Conservation (phyloP, 2,888 invertebrate genomes). For the Hyppa rectilinea region DNA sequence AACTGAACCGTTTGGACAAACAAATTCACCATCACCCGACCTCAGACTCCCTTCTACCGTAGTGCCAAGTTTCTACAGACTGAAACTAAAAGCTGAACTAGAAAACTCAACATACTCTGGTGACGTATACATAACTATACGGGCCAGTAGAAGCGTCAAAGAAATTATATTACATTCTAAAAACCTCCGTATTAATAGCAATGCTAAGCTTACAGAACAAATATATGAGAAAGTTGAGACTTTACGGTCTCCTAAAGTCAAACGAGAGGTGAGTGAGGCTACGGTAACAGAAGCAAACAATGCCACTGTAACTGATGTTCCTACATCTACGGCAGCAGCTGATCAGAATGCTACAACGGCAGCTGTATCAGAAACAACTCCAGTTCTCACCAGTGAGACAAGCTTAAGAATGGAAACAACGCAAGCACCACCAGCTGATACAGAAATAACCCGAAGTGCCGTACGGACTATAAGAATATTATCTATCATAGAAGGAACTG, state of each 20-base stretch:
- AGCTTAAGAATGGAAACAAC: conserved; percentile 47
- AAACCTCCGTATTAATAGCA: conserved; percentile 80
- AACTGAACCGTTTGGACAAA: conserved; percentile 81
- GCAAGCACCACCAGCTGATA: conserved; percentile 67
- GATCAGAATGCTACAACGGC: conserved; percentile 44
- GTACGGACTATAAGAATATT: conserved; percentile 80
- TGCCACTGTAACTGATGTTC: conserved; percentile 35
- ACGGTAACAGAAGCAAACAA: conserved; percentile 31
- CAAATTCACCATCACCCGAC: conserved; percentile 75
- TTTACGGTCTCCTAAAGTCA: conserved; percentile 70
- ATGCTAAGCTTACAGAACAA: conserved; percentile 85
- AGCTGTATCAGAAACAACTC: conserved; percentile 48
- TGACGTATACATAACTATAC: conserved; percentile 87
- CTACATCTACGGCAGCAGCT: conserved; percentile 29
- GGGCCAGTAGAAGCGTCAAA: conserved; percentile 79
- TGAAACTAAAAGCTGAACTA: conserved; percentile 90
- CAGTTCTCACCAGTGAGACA: conserved; percentile 44
- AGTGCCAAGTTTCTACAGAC: conserved; percentile 90
- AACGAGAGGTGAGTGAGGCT: conserved; percentile 69
- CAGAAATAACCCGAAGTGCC: conserved; percentile 83
- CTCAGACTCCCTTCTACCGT: conserved; percentile 86
- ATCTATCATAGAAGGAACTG: conserved; percentile 77
- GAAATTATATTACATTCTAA: conserved; percentile 90
- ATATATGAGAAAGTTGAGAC: conserved; percentile 84
- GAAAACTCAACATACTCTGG: conserved; percentile 84